Evolutionary conservation across 2,888 invertebrate species (phyloP), one percentile per base, ranked within the genome.

Genomic region (Cistogaster globosa): DNA sequence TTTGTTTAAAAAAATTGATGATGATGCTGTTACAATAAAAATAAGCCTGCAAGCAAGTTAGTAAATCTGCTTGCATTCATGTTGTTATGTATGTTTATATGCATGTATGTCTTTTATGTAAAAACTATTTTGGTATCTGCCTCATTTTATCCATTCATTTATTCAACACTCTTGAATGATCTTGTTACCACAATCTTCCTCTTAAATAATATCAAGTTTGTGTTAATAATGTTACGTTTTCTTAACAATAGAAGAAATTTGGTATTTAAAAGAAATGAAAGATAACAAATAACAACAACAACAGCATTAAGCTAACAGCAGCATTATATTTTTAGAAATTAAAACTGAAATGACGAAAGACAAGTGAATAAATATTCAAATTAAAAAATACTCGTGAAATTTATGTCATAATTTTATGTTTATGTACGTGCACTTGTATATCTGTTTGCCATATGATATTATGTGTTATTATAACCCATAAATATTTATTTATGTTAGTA

Each of bases 181-280:
- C 55, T 72, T 51, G 26, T 68, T 78, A 69, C 57, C 78, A n/a
- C n/a, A 74, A 65, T 80, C 75, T 67, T 82, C 60, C 67, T 76
- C 81, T 71, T 71, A 58, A 76, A 72, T 76, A 58, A 81, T 57
- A 81, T 76, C 75, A 76, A 80, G 75, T 84, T 76, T 75, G 63
- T 65, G 68, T 62, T 69, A 74, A 74, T 68, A 55, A 38, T 72
- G 20, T 48, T 62, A 38, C 48, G 63, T 53, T 78, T 36, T 60
- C 68, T 53, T 16, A 36, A 53, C 48, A 68, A 53, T 42, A 69
- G 11, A 62, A 78, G 32, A 78, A 78, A 53, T 26, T 71, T 32
- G 65, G 53, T 14, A 32, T n/a, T 51, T 36, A 78, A 67, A 69
- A 42, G 69, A 67, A 76, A 58, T 36, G 3, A 58, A 48, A 57